phyloP scores from a whole-genome alignment of 2,113 vertebrate species.

The Aegithalos caudatus region DNA sequence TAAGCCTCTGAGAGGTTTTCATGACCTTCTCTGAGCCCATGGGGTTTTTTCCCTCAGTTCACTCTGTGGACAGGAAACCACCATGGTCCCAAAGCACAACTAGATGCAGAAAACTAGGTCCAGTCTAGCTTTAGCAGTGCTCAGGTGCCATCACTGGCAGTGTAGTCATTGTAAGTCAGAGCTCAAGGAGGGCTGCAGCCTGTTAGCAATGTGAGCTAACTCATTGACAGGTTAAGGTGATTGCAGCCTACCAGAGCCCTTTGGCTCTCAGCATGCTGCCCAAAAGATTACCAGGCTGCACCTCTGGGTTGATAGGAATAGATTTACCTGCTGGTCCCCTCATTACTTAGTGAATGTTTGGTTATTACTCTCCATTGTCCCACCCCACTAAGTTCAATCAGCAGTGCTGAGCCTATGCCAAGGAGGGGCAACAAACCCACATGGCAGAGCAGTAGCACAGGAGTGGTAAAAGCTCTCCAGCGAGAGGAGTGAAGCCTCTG shows the following conservation, averaged over 20 bases:
- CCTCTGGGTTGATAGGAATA: not conserved
- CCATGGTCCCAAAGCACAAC: not conserved
- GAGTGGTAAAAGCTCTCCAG: not conserved
- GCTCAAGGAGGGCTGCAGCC: not conserved
- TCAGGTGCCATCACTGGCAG: not conserved
- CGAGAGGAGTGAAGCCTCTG: not conserved
- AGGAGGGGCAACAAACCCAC: not conserved
- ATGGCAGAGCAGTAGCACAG: not conserved
- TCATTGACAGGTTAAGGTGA: not conserved
- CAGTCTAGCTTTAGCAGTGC: not conserved
- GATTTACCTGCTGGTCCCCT: not conserved
- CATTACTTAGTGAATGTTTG: not conserved
- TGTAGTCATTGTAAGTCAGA: not conserved
- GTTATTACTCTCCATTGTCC: not conserved
- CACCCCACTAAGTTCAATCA: not conserved
- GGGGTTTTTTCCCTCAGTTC: fast-evolving
- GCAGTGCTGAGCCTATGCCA: not conserved
- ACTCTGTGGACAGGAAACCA: not conserved
- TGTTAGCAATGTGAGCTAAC: not conserved
- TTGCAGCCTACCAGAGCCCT: not conserved
- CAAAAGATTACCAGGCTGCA: not conserved
- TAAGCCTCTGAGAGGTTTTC: not conserved
- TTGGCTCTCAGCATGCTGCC: not conserved
- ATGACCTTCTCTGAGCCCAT: not conserved
- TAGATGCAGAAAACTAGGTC: not conserved